A percentile compares a stretch with the other conserved stretches of the same genome.
Evolutionary conservation across 2,797 vertebrate species (phyloP).

Genomic region (Phalloptychus januarius): DNA sequence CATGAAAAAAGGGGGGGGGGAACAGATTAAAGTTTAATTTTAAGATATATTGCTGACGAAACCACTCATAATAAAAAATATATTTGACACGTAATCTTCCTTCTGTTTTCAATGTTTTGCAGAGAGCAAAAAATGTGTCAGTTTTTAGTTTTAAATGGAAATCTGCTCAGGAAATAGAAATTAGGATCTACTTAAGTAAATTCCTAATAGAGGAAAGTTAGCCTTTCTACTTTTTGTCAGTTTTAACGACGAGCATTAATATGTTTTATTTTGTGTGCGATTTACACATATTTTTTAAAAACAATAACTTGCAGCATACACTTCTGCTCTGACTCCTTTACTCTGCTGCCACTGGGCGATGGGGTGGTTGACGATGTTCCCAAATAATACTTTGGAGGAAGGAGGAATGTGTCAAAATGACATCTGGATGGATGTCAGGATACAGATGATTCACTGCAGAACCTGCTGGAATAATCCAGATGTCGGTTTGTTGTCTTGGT

Average conservation of each 20-base stretch:
- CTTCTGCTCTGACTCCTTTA: not conserved
- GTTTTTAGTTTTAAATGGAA: not conserved
- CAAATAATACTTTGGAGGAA: not conserved
- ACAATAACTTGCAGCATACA: not conserved
- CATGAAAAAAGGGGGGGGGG: not conserved
- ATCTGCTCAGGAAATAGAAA: not conserved
- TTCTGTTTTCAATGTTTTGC: not conserved
- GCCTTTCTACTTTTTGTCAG: not conserved
- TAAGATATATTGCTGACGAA: not conserved
- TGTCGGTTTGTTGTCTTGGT: conserved; percentile 1
- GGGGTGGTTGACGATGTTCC: conserved; percentile 2
- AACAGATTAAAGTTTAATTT: conserved; percentile 2
- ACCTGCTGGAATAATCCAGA: not conserved
- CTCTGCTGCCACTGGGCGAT: not conserved
- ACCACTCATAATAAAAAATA: not conserved
- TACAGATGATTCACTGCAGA: conserved; percentile 1
- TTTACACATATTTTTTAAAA: not conserved
- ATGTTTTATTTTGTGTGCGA: not conserved
- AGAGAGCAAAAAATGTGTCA: not conserved
- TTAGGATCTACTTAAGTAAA: not conserved
- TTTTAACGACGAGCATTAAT: not conserved
- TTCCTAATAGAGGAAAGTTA: not conserved
- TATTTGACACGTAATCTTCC: not conserved
- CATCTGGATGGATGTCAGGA: conserved; percentile 5
- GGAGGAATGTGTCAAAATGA: conserved; percentile 6